Evolutionary conservation across 2,888 invertebrate species (phyloP), one percentile per base, ranked within the genome.

Genomic region (Drosophila rubida): DNA sequence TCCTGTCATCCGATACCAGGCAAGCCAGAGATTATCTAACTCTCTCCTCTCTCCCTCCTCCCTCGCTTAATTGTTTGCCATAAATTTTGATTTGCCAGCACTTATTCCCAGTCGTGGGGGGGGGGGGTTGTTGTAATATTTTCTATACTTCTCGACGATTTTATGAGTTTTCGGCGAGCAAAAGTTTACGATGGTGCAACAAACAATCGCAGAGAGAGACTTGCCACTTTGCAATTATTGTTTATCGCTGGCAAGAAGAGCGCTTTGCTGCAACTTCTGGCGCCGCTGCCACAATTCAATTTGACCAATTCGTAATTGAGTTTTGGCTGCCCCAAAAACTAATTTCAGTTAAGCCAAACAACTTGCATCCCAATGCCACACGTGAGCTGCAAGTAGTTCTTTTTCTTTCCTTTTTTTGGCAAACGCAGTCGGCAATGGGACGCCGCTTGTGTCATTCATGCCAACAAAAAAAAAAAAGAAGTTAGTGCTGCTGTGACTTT

Each of bases 41-140:
- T 5, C 22, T n/a, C 27, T 8, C 16, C 19, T 19, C 19, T 19
- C 3, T 19, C 19, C 3, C 19, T 19, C 19, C 19, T 19, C 19
- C 19, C 7, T n/a, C 66, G 59, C 58, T 69, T 82, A 82, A 82
- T 82, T 82, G 80, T 73, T 78, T 42, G 75, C 67, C 60, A 82
- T 85, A 71, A 71, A 82, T 80, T 78, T 71, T 73, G 80, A 80
- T 83, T 76, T 61, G 70, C 54, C 64, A 72, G 13, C 44, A 23
- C 22, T 23, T 13, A 7, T 44, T 13, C 13, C 44, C 45, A 1
- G 8, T 41, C 30, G 16, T 8, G 27, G 41, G 41, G n/a, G 27
- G 41, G 41, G 27, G 27, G 27, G 30, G 41, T n/a, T n/a, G n/a
- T n/a, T n/a, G 19, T 53, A 13, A 53, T 41, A 30, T 30, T 53